Evolutionary conservation across 2,113 vertebrate species (phyloP).

Genomic region (Myrmecobius fasciatus): DNA sequence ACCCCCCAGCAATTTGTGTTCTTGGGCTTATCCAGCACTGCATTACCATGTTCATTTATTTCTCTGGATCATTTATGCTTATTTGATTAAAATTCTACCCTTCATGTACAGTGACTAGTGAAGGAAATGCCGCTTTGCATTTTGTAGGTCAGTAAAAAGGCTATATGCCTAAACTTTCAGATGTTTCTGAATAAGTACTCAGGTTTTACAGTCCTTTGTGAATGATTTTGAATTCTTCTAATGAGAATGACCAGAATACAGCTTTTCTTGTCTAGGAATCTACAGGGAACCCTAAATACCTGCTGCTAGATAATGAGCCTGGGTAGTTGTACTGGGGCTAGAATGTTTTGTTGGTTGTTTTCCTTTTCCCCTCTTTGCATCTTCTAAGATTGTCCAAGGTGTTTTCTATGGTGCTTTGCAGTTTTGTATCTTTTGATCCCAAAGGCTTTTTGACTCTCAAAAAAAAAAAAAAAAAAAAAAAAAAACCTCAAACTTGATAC

Average conservation of each 20-base stretch:
- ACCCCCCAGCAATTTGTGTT: neutral
- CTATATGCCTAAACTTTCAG: conserved; percentile 31
- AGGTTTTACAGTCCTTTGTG: conserved; percentile 6
- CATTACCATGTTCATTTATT: neutral
- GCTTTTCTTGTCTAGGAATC: conserved; percentile 4
- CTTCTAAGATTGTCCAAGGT: neutral
- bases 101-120: neutral
- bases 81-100: neutral
- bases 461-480: too few relatives aligned
- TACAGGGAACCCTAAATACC: conserved; percentile 19
- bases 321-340: neutral
- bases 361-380: conserved; percentile 3
- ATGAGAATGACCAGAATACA: neutral
- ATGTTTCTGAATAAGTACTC: conserved; percentile 27
- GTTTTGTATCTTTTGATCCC: conserved; percentile 34
- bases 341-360: conserved; percentile 6
- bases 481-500: neutral
- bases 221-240: conserved; percentile 13
- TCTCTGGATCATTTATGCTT: neutral
- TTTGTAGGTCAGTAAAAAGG: conserved; percentile 27
- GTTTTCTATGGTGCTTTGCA: conserved; percentile 44
- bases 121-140: neutral
- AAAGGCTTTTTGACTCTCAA: conserved; percentile 34
- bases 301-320: conserved; percentile 12
- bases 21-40: neutral